phyloP scores from a whole-genome alignment of 2,888 invertebrate species.

The Drosophila paramelanica region DNA sequence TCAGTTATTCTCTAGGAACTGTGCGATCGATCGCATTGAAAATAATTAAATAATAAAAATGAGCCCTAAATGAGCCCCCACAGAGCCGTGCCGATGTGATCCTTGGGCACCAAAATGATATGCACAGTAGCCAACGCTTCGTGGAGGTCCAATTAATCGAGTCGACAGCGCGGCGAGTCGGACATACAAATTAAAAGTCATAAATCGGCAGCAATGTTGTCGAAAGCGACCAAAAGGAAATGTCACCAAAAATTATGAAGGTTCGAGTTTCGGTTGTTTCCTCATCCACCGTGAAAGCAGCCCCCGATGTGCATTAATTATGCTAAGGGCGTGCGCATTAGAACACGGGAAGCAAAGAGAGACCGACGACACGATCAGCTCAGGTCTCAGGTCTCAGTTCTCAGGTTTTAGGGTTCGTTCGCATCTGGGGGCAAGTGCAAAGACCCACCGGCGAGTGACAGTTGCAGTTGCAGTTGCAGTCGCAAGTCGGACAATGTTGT shows the following conservation, averaged over 20 bases:
- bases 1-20: conserved; percentile 3
- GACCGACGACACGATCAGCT: conserved; percentile 40
- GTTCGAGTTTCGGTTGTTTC: conserved; percentile 45
- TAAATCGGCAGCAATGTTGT: conserved; percentile 61
- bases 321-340: conserved; percentile 71
- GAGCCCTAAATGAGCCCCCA: conserved; percentile 53
- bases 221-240: conserved; percentile 60
- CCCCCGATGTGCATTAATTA: conserved; percentile 67
- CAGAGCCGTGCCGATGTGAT: no score
- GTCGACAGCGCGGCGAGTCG: conserved; percentile 58
- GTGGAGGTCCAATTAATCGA: conserved; percentile 81
- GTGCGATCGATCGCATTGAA: conserved; percentile 25
- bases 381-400: conserved; percentile 5
- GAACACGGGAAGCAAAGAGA: conserved; percentile 20
- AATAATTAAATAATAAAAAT: conserved; percentile 63
- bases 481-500: conserved; percentile 43
- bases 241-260: conserved; percentile 81
- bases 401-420: conserved; percentile 16
- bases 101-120: conserved; percentile 49
- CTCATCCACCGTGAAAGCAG: conserved; percentile 10
- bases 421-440: conserved; percentile 58
- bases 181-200: conserved; percentile 79
- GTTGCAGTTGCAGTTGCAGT: conserved; percentile 45
- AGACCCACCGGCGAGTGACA: conserved; percentile 53
- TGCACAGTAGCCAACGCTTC: conserved; percentile 75